These are phyloP conservation scores for Strigops habroptila DNA, from an alignment of 2,113 vertebrate species.

Conservation along the genomic window DNA sequence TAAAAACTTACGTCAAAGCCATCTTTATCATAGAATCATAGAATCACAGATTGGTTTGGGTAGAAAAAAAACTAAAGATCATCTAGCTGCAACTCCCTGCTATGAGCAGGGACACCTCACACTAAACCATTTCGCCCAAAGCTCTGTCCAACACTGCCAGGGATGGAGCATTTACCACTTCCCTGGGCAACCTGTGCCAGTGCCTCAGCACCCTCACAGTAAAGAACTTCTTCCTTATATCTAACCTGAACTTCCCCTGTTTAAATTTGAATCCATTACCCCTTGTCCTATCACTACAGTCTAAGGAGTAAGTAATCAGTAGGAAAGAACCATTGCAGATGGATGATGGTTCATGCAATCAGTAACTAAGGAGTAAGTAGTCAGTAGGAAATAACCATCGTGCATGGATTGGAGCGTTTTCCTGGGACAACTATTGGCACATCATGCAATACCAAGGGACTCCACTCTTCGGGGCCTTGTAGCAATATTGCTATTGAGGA, in stretches of 20 bases:
- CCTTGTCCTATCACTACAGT: background rate
- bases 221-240: background rate
- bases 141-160: background rate
- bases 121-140: fast-evolving
- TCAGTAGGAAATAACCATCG: background rate
- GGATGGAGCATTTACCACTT: background rate
- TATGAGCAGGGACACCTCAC: background rate
- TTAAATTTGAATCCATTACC: background rate
- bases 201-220: background rate
- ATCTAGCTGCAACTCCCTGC: background rate
- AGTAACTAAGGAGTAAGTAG: background rate
- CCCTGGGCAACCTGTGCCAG: background rate
- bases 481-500: background rate
- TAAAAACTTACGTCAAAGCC: background rate
- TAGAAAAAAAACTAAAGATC: background rate
- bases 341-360: background rate
- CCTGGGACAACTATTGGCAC: background rate
- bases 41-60: background rate
- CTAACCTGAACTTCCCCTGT: background rate
- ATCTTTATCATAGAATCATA: background rate
- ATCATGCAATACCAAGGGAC: background rate
- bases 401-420: background rate
- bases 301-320: background rate
- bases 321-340: background rate
- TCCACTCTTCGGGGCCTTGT: background rate